Percentiles rank a stretch among this genome's conserved stretches.
Evolutionary conservation across 2,113 vertebrate genomes (phyloP).

Genomic region (Misgurnus anguillicaudatus): DNA sequence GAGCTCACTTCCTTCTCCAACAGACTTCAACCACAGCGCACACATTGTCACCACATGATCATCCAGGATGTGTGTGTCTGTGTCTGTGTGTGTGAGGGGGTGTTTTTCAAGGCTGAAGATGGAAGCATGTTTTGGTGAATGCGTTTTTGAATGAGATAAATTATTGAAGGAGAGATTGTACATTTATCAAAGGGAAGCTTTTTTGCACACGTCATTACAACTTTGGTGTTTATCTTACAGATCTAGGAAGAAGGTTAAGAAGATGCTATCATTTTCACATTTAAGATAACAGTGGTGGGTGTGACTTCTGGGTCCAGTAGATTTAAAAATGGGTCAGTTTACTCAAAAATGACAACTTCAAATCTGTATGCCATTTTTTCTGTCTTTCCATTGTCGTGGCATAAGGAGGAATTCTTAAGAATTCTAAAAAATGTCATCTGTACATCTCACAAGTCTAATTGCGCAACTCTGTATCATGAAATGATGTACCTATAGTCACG

Average conservation of each 20-base stretch:
- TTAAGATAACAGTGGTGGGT: not conserved
- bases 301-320: not conserved
- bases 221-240: not conserved
- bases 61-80: constrained; percentile 30
- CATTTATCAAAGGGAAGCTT: not conserved
- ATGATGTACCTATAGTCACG: no score
- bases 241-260: not conserved
- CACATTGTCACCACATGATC: constrained; percentile 83
- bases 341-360: no score
- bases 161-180: not conserved
- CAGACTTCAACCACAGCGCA: constrained; percentile 74
- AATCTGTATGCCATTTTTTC: no score
- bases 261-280: not conserved
- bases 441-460: no score
- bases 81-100: constrained; percentile 8
- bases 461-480: no score
- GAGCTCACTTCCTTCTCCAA: constrained; percentile 76
- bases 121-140: constrained; percentile 12
- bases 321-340: no score
- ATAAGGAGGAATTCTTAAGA: no score
- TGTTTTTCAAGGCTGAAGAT: not conserved
- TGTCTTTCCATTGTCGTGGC: no score
- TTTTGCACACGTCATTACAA: not conserved
- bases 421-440: no score
- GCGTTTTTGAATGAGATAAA: not conserved